Evolutionary conservation across 2,797 vertebrate genomes (phyloP), one percentile per base, ranked within the genome.

Genomic region (Zalophus californianus): DNA sequence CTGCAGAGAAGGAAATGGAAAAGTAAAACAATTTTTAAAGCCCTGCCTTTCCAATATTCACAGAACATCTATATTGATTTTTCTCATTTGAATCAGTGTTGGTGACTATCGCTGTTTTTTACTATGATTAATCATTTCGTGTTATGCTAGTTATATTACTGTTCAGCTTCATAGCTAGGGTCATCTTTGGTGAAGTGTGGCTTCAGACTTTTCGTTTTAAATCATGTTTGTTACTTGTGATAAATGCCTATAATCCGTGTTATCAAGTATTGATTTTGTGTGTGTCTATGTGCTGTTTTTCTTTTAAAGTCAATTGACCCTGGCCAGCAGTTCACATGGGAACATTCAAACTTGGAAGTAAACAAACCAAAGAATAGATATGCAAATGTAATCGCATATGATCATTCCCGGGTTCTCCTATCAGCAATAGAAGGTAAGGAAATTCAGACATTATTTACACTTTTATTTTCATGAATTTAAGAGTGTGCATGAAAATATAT

Each of bases 351-450:
- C 99, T 98, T 99, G 99, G 99, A 99, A 99, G 99, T 99, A 98
- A 99, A 99, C 99, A 99, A 99, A 99, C 99, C 99, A 99, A 99
- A 99, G 99, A 99, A 99, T 97, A 99, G 99, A 99, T 99, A 99
- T 35, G 99, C 99, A 82, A 99, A 99, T 97, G 99, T 99, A 98
- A 99, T 99, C 96, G 99, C 99, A 70, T 99, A 99, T 29, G 99
- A 99, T 98, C 99, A 99, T 98, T 99, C 99, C 92, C 99, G 99
- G 96, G 99, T 99, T 97, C 98, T 99, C 73, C 99, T 99, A 62
- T 99, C 99, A 52, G 99, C 99, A 97, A 99, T 99, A 97, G 99
- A 99, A 96, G 99, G 99, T 99, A 99, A 98, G 98, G 32, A 97
- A 73, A 91, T 58, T 15, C 84, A 88, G 15, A 35, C 23, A 4